Conservation (phyloP, 2,113 vertebrate genomes). For the Cebus imitator region DNA sequence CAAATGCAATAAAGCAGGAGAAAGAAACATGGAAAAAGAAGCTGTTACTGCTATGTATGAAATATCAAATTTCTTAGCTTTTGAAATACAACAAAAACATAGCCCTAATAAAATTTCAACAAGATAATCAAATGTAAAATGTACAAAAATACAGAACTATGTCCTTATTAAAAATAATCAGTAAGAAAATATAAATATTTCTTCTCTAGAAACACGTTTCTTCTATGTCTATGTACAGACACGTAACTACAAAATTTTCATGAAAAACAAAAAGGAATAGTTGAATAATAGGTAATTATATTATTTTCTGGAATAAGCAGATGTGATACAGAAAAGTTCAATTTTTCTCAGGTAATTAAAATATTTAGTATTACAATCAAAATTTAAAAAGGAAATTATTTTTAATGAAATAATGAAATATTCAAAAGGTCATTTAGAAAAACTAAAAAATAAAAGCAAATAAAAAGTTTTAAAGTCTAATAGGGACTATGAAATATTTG, state of each 20-base stretch:
- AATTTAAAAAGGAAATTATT: constrained; percentile 26
- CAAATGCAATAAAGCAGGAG: constrained; percentile 36
- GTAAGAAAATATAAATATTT: neutral
- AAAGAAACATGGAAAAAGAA: neutral
- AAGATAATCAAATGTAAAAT: neutral
- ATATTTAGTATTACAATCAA: constrained; percentile 16
- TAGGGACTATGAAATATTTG: neutral
- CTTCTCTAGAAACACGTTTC: neutral
- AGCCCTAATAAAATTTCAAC: neutral
- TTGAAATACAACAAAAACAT: neutral
- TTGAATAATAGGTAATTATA: neutral
- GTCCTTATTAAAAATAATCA: neutral
- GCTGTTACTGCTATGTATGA: neutral
- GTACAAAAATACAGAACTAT: neutral
- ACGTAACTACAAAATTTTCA: neutral
- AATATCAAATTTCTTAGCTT: neutral
- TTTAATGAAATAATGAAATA: constrained; percentile 21
- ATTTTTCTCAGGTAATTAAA: neutral
- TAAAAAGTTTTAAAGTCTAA: neutral
- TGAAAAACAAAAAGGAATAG: neutral
- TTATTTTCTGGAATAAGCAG: neutral
- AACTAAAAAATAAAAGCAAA: constrained; percentile 1
- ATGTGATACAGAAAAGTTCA: neutral
- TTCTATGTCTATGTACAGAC: neutral
- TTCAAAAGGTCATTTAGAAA: neutral